phyloP scores from a whole-genome alignment of 2,113 vertebrate genomes.

The Azemiops feae region DNA sequence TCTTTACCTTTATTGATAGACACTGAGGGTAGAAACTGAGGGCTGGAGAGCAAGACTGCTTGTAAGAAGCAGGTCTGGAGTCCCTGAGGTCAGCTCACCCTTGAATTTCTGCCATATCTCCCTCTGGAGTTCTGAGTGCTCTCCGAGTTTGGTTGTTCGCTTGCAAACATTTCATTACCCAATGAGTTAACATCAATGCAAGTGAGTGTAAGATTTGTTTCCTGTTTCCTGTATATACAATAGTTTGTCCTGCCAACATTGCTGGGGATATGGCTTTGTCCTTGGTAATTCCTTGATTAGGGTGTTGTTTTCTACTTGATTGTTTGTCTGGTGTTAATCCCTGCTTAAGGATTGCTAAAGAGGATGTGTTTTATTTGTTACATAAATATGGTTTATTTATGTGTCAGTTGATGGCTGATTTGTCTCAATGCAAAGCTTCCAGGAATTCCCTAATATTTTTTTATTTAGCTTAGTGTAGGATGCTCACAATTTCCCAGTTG shows the following conservation, averaged over 20 bases:
- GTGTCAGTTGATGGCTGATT: neutral
- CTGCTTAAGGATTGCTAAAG: neutral
- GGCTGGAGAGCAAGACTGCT: neutral
- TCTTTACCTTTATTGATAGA: neutral
- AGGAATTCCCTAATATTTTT: neutral
- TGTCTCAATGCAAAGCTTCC: neutral
- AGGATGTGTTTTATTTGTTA: neutral
- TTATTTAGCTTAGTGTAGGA: neutral
- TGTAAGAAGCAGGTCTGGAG: neutral
- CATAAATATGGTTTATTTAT: neutral
- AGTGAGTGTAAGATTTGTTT: neutral
- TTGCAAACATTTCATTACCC: neutral
- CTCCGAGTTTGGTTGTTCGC: neutral
- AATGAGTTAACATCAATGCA: neutral
- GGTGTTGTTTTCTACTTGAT: neutral
- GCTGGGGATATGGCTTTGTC: neutral
- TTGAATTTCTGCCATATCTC: neutral
- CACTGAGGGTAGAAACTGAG: neutral
- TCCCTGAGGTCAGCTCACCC: neutral
- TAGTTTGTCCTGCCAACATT: neutral
- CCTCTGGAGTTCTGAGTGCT: neutral
- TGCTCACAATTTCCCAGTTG: neutral
- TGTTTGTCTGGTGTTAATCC: neutral
- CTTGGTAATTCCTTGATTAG: neutral
- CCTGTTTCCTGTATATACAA: neutral